Percentiles rank a stretch among this genome's conserved stretches.
These are phyloP conservation scores for Lacerta agilis DNA, from an alignment of 2,797 vertebrate genomes.

Conservation along the genomic window DNA sequence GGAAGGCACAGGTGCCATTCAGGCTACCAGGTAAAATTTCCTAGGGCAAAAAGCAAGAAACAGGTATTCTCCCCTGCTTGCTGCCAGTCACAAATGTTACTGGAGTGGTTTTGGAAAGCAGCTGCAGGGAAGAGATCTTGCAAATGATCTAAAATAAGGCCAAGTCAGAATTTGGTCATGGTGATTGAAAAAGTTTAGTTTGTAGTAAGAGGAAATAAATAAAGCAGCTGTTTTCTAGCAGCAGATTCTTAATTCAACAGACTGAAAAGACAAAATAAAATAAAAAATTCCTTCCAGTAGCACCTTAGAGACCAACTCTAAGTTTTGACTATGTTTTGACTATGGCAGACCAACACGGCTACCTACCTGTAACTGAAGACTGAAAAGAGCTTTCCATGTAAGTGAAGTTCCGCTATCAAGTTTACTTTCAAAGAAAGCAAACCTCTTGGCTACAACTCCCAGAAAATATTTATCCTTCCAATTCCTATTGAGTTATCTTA, in stretches of 20 bases:
- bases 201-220: not conserved
- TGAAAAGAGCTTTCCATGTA: not conserved
- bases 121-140: not conserved
- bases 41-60: not conserved
- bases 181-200: not conserved
- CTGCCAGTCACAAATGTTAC: not conserved
- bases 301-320: no score
- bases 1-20: not conserved
- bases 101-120: not conserved
- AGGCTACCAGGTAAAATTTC: not conserved
- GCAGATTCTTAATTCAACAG: not conserved
- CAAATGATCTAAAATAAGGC: not conserved
- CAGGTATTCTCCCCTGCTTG: not conserved
- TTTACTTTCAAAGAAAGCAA: conserved; percentile 1
- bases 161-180: not conserved
- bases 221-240: not conserved
- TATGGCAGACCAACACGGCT: no score
- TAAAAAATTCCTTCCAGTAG: no score
- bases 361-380: no score
- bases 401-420: not conserved
- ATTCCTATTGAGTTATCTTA: conserved; percentile 17
- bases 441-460: not conserved
- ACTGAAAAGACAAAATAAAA: no score
- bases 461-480: conserved; percentile 42
- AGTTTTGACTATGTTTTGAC: no score